Evolutionary conservation across 2,113 vertebrate species (phyloP).

Genomic region (Salvelinus alpinus): DNA sequence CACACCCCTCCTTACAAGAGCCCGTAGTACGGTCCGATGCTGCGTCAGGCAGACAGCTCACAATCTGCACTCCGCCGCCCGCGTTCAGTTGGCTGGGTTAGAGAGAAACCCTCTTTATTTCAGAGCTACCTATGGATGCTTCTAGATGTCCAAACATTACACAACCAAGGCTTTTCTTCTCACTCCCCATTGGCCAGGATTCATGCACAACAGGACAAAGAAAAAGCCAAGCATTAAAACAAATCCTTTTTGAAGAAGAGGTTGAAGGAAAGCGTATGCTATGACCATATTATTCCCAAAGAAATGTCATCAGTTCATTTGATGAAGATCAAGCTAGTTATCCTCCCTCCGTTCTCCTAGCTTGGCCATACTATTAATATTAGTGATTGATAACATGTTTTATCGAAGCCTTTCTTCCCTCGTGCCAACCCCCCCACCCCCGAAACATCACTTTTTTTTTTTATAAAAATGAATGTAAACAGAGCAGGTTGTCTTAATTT

Average conservation of each 20-base stretch:
- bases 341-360: constrained; percentile 76
- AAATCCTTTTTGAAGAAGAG: constrained; percentile 51
- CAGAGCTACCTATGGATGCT: constrained; percentile 94
- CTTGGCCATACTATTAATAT: constrained; percentile 19
- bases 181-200: constrained; percentile 84
- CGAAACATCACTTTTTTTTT: constrained; percentile 73
- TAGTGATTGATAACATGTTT: constrained; percentile 52
- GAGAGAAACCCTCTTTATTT: constrained; percentile 98
- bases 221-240: constrained; percentile 56
- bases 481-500: too few relatives aligned
- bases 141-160: constrained; percentile 90
- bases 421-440: constrained; percentile 51
- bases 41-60: constrained; percentile 92
- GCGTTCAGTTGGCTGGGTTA: constrained; percentile 88
- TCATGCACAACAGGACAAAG: constrained; percentile 83
- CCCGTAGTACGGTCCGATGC: constrained; percentile 52
- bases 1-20: constrained; percentile 1
- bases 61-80: constrained; percentile 90
- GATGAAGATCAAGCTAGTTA: constrained; percentile 97
- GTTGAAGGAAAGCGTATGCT: constrained; percentile 67
- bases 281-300: constrained; percentile 81
- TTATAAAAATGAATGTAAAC: constrained; percentile 68
- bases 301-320: constrained; percentile 94
- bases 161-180: constrained; percentile 80
- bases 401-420: constrained; percentile 96